Evolutionary conservation across 2,113 vertebrate genomes (phyloP), one percentile per base, ranked within the genome.

Genomic region (Pyrgilauda ruficollis): DNA sequence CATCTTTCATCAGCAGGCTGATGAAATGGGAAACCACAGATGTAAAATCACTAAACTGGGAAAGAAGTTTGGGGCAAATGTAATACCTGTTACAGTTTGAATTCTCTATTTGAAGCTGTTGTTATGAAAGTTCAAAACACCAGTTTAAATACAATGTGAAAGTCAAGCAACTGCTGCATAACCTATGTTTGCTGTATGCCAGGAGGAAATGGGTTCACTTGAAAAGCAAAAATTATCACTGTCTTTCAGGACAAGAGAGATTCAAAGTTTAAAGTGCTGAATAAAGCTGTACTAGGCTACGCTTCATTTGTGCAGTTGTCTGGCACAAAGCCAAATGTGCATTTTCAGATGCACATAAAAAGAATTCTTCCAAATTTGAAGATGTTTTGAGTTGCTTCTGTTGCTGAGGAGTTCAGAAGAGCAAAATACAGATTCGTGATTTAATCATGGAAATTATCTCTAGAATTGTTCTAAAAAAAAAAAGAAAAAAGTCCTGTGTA

Each of bases 321-420:
- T 93, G 84, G 78, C 61, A 75, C 49, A 90, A 94, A 95, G 67
- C 27, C 63, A 93, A 96, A 91, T 95, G 72, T 86, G 41, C 3
- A 0, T 35, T 44, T 85, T 83, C 68, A 58, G 56, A 78, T 81
- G 56, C 14, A 69, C 27, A 5, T 79, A 53, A 41, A 77, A 70
- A 75, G 39, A 82, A 77, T 88, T 76, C 17, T 83, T 91, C 47
- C 43, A 69, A 37, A 84, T 94, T 44, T 50, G 26, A 58, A 76
- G 37, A 19, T 23, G 39, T 28, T 78, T 94, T 67, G 73, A 44
- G 6, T 84, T 92, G 87, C 62, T 88, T 88, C 49, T 76, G 30
- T 79, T 88, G 53, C 47, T 66, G 28, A 76, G 56, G n/a, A 82
- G 28, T 46, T 89, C 49, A 69, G 30, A 50, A 63, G 13, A 88